Conservation (phyloP, 2,113 vertebrate species). For the Notothenia rossii region DNA sequence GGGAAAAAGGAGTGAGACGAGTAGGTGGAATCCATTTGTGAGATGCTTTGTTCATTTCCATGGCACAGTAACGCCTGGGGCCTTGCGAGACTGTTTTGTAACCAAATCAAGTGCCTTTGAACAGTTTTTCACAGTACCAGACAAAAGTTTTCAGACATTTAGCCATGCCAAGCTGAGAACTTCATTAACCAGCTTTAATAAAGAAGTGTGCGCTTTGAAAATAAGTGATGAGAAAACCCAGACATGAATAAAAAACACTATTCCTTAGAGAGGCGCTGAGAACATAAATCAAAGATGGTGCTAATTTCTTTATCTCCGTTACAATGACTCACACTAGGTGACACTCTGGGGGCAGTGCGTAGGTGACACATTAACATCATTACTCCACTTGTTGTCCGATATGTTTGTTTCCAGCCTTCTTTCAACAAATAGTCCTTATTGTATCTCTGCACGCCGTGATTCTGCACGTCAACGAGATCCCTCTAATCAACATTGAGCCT, state of each 20-base stretch:
- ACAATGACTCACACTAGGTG: conserved; percentile 28
- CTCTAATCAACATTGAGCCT: neutral
- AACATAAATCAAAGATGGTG: conserved; percentile 9
- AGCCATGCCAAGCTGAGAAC: neutral
- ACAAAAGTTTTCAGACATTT: conserved; percentile 5
- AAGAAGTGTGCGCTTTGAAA: neutral
- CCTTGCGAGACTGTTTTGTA: conserved; percentile 5
- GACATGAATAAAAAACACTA: neutral
- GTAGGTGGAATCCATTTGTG: conserved; percentile 55
- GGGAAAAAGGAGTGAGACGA: conserved; percentile 21
- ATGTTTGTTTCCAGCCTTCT: conserved; percentile 8
- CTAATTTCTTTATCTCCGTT: neutral
- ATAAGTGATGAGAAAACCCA: conserved; percentile 1
- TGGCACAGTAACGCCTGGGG: conserved; percentile 16
- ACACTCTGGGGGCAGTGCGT: conserved; percentile 1
- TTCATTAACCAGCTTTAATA: conserved; percentile 12
- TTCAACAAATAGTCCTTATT: conserved; percentile 6
- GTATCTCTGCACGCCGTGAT: neutral
- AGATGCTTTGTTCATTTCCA: conserved; percentile 37
- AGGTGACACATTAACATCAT: conserved; percentile 34
- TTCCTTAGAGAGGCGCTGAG: conserved; percentile 10
- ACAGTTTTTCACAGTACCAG: neutral
- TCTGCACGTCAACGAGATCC: conserved; percentile 1
- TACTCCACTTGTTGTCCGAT: conserved; percentile 20
- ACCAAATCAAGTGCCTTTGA: conserved; percentile 22